Evolutionary conservation across 2,113 vertebrate species (phyloP).

Genomic region (Oreochromis niloticus): DNA sequence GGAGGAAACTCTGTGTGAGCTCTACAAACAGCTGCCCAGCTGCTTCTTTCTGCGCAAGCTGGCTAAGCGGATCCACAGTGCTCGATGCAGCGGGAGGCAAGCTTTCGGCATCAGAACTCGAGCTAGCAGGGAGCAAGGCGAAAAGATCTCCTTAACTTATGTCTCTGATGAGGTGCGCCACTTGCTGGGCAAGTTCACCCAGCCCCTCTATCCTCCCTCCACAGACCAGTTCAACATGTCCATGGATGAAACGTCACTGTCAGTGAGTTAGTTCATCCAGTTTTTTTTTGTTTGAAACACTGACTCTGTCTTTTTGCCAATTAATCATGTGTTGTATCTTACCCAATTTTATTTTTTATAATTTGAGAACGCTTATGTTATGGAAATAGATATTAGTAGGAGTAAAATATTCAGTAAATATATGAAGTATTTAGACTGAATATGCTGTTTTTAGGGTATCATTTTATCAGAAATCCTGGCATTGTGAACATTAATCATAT

Average conservation of each 20-base stretch:
- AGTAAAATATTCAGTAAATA: neutral
- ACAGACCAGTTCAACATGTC: neutral
- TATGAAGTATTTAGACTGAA: neutral
- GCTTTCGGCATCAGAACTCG: neutral
- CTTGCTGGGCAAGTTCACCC: constrained; percentile 83
- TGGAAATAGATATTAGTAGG: neutral
- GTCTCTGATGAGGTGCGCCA: constrained; percentile 83
- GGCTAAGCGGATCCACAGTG: constrained; percentile 72
- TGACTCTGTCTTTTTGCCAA: neutral
- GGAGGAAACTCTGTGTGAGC: constrained; percentile 74
- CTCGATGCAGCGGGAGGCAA: constrained; percentile 3
- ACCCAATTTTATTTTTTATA: neutral
- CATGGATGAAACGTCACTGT: constrained; percentile 12
- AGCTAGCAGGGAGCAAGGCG: neutral
- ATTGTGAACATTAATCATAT: neutral
- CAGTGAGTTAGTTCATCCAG: constrained; percentile 36
- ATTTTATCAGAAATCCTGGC: neutral
- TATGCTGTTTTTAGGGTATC: neutral
- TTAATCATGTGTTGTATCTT: neutral
- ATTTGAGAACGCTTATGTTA: neutral
- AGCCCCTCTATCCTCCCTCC: constrained; percentile 75
- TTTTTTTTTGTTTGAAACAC: neutral
- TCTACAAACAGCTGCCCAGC: constrained; percentile 79
- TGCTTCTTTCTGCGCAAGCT: constrained; percentile 83
- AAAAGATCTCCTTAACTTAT: constrained; percentile 68